A percentile compares a stretch with the other conserved stretches of the same genome.
These are phyloP conservation scores for Triplophysa yarkandensis DNA, from an alignment of 2,797 vertebrate genomes.

Conservation along the genomic window DNA sequence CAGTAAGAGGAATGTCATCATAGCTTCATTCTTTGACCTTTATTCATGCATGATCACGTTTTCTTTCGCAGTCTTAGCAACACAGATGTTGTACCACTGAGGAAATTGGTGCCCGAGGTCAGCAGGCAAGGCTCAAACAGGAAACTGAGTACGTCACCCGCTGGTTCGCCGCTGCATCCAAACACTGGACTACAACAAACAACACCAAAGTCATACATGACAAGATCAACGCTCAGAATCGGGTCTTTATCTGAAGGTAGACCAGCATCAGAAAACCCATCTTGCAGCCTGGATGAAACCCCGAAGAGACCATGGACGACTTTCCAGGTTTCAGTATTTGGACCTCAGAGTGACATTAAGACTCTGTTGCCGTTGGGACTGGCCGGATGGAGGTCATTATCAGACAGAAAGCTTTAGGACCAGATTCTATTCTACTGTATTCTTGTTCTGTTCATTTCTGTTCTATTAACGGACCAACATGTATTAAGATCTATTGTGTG, in stretches of 20 bases:
- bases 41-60: background rate
- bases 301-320: constrained; percentile 34
- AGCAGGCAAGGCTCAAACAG: too few relatives aligned
- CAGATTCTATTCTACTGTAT: too few relatives aligned
- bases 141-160: too few relatives aligned
- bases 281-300: background rate
- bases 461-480: too few relatives aligned
- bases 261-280: background rate
- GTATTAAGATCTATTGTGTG: too few relatives aligned
- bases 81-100: background rate
- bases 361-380: constrained; percentile 49
- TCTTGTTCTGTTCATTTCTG: too few relatives aligned
- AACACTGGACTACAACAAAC: background rate
- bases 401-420: too few relatives aligned
- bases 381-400: constrained; percentile 48
- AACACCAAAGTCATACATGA: background rate
- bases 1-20: constrained; percentile 48
- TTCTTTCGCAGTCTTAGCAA: constrained; percentile 4
- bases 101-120: too few relatives aligned
- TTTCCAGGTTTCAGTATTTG: constrained; percentile 26
- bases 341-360: constrained; percentile 36
- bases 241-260: background rate
- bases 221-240: background rate
- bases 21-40: background rate
- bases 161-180: background rate